A percentile compares a stretch with the other conserved stretches of the same genome.
Conservation (phyloP, 1,140 invertebrate species). For the Papilio dardanus region DNA sequence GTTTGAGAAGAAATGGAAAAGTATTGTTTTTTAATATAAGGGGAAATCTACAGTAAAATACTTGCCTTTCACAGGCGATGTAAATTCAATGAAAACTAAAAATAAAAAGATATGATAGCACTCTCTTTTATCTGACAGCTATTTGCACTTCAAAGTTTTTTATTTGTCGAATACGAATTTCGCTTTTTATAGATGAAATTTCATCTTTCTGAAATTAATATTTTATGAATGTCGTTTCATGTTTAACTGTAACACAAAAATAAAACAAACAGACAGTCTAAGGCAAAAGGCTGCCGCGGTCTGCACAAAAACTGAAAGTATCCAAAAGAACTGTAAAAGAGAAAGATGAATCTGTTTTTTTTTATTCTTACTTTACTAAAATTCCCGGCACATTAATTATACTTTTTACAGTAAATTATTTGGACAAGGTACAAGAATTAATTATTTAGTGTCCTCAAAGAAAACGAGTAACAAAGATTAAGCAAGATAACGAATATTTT, state of each 20-base stretch:
- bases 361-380: conserved; percentile 42
- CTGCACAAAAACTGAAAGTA: conserved; percentile 54
- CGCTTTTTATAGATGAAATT: conserved; percentile 27
- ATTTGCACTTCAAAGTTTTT: conserved; percentile 16
- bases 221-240: conserved; percentile 41
- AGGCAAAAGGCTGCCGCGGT: conserved; percentile 42
- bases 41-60: too few relatives aligned
- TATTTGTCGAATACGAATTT: conserved; percentile 20
- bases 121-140: neutral
- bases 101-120: neutral
- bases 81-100: conserved; percentile 26
- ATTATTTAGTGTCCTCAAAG: conserved; percentile 30
- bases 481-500: neutral
- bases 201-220: conserved; percentile 38
- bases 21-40: too few relatives aligned
- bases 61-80: neutral
- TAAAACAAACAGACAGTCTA: conserved; percentile 45
- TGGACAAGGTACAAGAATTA: conserved; percentile 28
- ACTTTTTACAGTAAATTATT: conserved; percentile 26
- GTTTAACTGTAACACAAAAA: conserved; percentile 42
- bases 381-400: conserved; percentile 26
- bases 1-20: too few relatives aligned
- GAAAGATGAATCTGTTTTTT: conserved; percentile 46
- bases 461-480: conserved; percentile 3
- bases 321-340: conserved; percentile 49